Conservation (phyloP, 2,888 invertebrate species). For the Rhagonycha lutea region DNA sequence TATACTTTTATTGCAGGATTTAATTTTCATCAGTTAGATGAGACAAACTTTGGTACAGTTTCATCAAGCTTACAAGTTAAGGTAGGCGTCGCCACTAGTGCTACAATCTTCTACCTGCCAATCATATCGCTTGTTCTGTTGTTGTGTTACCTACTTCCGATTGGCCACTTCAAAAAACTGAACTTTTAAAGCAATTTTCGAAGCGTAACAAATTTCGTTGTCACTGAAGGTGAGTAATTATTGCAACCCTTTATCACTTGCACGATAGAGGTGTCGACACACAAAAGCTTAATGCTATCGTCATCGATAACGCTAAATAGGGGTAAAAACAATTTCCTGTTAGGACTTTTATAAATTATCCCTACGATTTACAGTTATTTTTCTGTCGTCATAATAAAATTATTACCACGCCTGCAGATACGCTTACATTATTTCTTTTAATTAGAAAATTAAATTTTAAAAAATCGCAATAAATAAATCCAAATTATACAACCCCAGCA, state of each 20-base stretch:
- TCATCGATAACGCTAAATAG: slow-evolving; percentile 1
- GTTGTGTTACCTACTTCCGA: neutral
- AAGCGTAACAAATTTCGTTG: slow-evolving; percentile 18
- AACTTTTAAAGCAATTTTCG: neutral
- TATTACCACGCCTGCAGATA: neutral
- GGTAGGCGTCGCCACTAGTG: neutral
- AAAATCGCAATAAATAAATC: neutral
- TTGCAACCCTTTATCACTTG: slow-evolving; percentile 28
- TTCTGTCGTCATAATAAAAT: neutral
- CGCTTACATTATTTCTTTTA: neutral
- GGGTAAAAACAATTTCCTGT: neutral
- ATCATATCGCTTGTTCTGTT: neutral
- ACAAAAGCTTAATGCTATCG: slow-evolving; percentile 26
- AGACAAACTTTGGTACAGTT: neutral
- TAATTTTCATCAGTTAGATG: neutral
- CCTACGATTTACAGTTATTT: neutral
- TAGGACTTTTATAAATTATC: neutral
- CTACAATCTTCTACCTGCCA: neutral
- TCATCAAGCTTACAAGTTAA: neutral
- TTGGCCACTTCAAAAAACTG: neutral
- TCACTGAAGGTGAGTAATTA: slow-evolving; percentile 31
- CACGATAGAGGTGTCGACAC: slow-evolving; percentile 25
- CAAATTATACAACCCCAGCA: neutral
- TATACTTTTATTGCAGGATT: neutral
- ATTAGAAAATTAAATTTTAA: neutral